Conservation (phyloP, 2,888 invertebrate genomes). For the Sylvicola cinctus region DNA sequence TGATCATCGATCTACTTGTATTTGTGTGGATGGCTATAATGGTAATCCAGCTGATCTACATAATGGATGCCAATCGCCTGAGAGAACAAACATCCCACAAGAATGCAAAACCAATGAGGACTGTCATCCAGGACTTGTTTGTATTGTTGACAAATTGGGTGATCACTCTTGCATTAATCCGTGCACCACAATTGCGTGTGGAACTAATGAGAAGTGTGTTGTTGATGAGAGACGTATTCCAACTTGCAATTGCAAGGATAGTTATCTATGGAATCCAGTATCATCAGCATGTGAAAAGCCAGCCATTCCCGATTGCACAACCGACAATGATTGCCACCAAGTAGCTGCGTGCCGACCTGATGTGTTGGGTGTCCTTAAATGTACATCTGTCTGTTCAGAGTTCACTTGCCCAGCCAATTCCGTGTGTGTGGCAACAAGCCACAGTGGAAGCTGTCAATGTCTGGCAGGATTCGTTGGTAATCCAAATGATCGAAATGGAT, state of each 20-base stretch:
- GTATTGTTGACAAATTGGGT: conserved; percentile 40
- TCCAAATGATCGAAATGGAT: conserved; percentile 78
- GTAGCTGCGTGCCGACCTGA: conserved; percentile 61
- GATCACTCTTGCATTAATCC: conserved; percentile 51
- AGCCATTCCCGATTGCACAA: conserved; percentile 59
- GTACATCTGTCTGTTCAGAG: conserved; percentile 52
- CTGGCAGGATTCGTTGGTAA: conserved; percentile 68
- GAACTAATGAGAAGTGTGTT: conserved; percentile 60
- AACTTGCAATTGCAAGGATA: conserved; percentile 56
- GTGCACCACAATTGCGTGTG: conserved; percentile 62
- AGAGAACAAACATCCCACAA: conserved; percentile 29
- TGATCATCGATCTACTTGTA: conserved; percentile 67
- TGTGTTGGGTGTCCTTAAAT: conserved; percentile 66
- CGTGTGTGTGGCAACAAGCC: conserved; percentile 50
- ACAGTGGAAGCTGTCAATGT: conserved; percentile 67
- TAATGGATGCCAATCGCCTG: conserved; percentile 55
- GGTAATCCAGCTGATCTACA: conserved; percentile 67
- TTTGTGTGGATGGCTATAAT: conserved; percentile 60
- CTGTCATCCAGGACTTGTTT: conserved; percentile 49
- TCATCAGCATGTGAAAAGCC: conserved; percentile 68
- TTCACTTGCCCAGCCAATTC: conserved; percentile 74
- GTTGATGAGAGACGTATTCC: conserved; percentile 44
- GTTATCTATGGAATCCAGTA: conserved; percentile 67
- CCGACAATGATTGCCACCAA: conserved; percentile 46
- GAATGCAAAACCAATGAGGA: conserved; percentile 49